A percentile compares a stretch with the other conserved stretches of the same genome.
These are phyloP conservation scores for Catagonus wagneri DNA, from an alignment of 2,113 vertebrate species.

Conservation along the genomic window DNA sequence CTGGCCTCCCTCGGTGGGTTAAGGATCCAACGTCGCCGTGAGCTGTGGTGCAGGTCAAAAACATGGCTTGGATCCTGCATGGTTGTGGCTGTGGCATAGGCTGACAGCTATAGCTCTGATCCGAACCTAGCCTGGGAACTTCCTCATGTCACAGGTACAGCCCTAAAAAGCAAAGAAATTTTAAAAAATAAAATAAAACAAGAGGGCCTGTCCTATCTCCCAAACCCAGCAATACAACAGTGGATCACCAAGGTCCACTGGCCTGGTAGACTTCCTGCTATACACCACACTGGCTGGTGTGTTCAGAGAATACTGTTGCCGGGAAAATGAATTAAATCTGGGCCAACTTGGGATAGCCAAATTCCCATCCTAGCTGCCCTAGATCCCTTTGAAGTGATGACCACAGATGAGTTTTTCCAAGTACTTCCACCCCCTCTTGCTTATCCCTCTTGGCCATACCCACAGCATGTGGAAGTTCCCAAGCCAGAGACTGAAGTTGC, in stretches of 20 bases:
- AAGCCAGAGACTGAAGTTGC: too few relatives aligned
- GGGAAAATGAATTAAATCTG: neutral
- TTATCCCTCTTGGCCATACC: neutral
- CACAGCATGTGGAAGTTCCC: too few relatives aligned
- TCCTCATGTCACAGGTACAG: too few relatives aligned
- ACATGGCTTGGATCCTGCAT: too few relatives aligned
- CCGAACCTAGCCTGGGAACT: too few relatives aligned
- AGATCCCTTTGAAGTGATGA: neutral
- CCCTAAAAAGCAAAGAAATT: too few relatives aligned
- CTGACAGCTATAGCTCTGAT: too few relatives aligned
- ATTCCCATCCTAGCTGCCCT: neutral
- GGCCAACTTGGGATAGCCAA: neutral
- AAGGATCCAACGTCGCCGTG: too few relatives aligned
- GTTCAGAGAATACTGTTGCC: neutral
- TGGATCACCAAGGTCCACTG: neutral
- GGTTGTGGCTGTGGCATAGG: too few relatives aligned
- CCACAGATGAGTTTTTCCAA: neutral
- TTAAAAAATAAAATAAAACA: neutral
- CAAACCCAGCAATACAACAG: neutral
- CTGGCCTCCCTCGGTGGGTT: too few relatives aligned
- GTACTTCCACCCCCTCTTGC: neutral
- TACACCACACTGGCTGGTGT: neutral
- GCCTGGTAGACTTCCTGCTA: neutral
- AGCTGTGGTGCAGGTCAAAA: too few relatives aligned
- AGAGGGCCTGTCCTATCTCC: neutral